A percentile compares a stretch with the other conserved stretches of the same genome.
Evolutionary conservation across 1,140 invertebrate genomes (phyloP).

Genomic region (Drosophila nigromelanica): DNA sequence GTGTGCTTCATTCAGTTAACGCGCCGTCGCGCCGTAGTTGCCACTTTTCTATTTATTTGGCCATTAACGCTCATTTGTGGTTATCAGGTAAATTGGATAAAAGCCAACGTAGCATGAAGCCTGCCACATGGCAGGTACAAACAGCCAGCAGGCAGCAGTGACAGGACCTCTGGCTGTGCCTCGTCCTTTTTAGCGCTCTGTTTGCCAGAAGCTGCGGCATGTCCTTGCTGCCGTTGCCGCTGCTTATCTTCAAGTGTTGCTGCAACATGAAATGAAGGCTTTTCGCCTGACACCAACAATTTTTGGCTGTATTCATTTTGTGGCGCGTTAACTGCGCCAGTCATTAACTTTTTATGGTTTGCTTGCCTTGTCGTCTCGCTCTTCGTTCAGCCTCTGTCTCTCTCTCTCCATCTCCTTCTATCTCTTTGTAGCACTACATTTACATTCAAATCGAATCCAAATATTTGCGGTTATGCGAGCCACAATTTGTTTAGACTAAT

Average conservation of each 20-base stretch:
- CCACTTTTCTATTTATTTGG: conserved; percentile 81
- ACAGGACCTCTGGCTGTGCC: conserved; percentile 25
- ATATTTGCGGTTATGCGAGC: conserved; percentile 59
- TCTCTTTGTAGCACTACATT: conserved; percentile 9
- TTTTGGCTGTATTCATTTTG: conserved; percentile 44
- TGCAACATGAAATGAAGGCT: conserved; percentile 71
- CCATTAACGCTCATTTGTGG: conserved; percentile 82
- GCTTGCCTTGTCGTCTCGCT: not conserved
- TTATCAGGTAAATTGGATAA: conserved; percentile 82
- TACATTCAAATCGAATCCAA: conserved; percentile 65
- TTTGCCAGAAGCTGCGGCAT: conserved; percentile 23
- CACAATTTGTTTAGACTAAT: conserved; percentile 66
- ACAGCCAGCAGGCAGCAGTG: conserved; percentile 4
- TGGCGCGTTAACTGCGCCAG: conserved; percentile 57
- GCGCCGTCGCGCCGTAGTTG: conserved; percentile 74
- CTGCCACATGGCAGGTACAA: conserved; percentile 39
- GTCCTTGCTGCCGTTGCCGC: conserved; percentile 23
- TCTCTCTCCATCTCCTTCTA: not conserved
- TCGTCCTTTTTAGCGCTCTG: not conserved
- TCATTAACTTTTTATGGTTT: conserved; percentile 72
- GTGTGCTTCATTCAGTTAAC: conserved; percentile 65
- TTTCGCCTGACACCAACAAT: conserved; percentile 23
- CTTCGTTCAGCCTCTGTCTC: too few relatives aligned
- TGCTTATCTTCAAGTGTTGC: conserved; percentile 74
- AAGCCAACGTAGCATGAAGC: conserved; percentile 81